phyloP scores from a whole-genome alignment of 2,888 invertebrate genomes.

The Chesias legatella region DNA sequence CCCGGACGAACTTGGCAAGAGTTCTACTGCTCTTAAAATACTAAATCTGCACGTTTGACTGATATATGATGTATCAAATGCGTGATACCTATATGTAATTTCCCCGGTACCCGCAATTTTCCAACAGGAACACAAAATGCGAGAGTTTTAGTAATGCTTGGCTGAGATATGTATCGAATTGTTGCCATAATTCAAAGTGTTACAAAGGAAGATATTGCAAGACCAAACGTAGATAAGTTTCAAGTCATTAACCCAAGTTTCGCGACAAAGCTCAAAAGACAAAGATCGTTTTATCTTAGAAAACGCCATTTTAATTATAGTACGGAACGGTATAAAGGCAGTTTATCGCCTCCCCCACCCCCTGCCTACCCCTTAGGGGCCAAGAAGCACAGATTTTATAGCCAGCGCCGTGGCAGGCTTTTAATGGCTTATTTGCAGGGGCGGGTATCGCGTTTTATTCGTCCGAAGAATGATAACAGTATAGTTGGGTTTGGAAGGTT shows the following conservation, averaged over 20 bases:
- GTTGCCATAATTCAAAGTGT: too few relatives aligned
- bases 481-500: constrained; percentile 13
- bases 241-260: constrained; percentile 17
- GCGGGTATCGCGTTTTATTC: constrained; percentile 66
- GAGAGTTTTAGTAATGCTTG: too few relatives aligned
- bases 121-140: too few relatives aligned
- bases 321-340: constrained; percentile 74
- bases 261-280: background rate
- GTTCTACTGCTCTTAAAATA: too few relatives aligned
- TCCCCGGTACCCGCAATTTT: too few relatives aligned
- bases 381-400: constrained; percentile 80
- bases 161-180: too few relatives aligned
- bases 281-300: constrained; percentile 53
- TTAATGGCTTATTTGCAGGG: constrained; percentile 79
- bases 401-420: constrained; percentile 73
- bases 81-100: too few relatives aligned
- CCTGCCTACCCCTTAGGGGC: constrained; percentile 35
- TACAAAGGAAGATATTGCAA: too few relatives aligned
- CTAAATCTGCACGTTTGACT: too few relatives aligned
- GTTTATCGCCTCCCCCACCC: constrained; percentile 69
- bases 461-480: constrained; percentile 55
- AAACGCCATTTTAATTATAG: constrained; percentile 77
- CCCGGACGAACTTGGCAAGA: too few relatives aligned
- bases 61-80: too few relatives aligned
- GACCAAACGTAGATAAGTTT: too few relatives aligned